Conservation (phyloP, 30 jellyfish, hydroid and myxozoan species). For the Rhopilema esculentum region DNA sequence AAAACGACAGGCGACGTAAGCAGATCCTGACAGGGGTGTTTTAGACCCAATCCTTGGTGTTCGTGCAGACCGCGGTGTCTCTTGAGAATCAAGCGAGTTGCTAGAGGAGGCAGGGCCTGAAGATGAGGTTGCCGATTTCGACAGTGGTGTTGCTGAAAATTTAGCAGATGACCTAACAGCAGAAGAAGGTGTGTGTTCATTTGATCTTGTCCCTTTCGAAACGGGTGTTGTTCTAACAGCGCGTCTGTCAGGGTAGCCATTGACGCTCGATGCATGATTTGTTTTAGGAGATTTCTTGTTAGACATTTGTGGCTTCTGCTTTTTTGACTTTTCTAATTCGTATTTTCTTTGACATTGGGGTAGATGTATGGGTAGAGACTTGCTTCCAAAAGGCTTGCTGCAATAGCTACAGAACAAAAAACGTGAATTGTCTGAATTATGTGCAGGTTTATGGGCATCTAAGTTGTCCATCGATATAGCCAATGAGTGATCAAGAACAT, state of each 20-base stretch:
- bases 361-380: constrained; percentile 75
- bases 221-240: not conserved
- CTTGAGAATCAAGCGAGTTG: not conserved
- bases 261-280: not conserved
- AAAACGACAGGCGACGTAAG: constrained; percentile 45
- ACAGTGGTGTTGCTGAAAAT: not conserved
- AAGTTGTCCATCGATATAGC: constrained; percentile 43
- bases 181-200: constrained; percentile 2
- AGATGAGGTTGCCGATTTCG: not conserved
- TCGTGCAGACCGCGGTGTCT: constrained; percentile 6
- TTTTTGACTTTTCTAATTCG: constrained; percentile 29
- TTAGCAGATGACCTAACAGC: not conserved
- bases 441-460: not conserved
- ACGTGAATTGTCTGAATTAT: constrained; percentile 17
- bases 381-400: constrained; percentile 74
- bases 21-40: constrained; percentile 11
- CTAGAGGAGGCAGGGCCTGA: not conserved
- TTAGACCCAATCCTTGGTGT: constrained; percentile 1
- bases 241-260: not conserved
- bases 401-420: constrained; percentile 62
- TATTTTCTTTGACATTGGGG: constrained; percentile 72
- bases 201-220: not conserved
- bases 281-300: not conserved
- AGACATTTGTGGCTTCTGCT: not conserved
- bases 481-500: constrained; percentile 35